A percentile compares a stretch with the other conserved stretches of the same genome.
Evolutionary conservation across 2,797 vertebrate genomes (phyloP).

Genomic region (Phoxinus dragarum): DNA sequence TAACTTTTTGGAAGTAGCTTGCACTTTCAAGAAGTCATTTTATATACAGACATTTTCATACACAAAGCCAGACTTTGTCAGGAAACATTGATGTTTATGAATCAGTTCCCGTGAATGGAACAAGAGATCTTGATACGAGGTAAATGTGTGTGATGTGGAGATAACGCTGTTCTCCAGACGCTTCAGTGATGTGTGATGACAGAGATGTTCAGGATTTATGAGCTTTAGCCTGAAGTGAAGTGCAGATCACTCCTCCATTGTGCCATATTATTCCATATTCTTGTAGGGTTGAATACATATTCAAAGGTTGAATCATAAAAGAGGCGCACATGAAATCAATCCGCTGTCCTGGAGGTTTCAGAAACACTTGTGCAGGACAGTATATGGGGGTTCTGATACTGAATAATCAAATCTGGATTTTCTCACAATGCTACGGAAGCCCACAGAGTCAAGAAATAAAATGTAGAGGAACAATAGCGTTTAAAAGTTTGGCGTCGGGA

Average conservation of each 20-base stretch:
- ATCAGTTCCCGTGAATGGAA: not conserved
- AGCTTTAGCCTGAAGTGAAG: slow-evolving; percentile 49
- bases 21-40: not conserved
- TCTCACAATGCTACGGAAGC: not conserved
- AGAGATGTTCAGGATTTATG: slow-evolving; percentile 9
- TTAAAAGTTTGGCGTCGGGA: not conserved
- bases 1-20: too few species aligned
- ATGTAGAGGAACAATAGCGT: not conserved
- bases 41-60: not conserved
- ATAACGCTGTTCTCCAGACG: not conserved
- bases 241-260: slow-evolving; percentile 54
- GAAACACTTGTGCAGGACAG: not conserved
- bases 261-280: too few species aligned
- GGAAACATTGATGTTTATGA: not conserved
- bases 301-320: slow-evolving; percentile 52
- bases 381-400: too few species aligned
- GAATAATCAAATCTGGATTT: not conserved
- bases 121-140: not conserved
- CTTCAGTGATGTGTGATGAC: not conserved
- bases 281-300: too few species aligned
- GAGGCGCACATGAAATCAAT: slow-evolving; percentile 26
- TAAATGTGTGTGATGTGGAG: not conserved
- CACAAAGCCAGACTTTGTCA: not conserved
- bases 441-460: not conserved
- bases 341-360: slow-evolving; percentile 1